Evolutionary conservation across 2,113 vertebrate species (phyloP).

Genomic region (Megalops atlanticus): DNA sequence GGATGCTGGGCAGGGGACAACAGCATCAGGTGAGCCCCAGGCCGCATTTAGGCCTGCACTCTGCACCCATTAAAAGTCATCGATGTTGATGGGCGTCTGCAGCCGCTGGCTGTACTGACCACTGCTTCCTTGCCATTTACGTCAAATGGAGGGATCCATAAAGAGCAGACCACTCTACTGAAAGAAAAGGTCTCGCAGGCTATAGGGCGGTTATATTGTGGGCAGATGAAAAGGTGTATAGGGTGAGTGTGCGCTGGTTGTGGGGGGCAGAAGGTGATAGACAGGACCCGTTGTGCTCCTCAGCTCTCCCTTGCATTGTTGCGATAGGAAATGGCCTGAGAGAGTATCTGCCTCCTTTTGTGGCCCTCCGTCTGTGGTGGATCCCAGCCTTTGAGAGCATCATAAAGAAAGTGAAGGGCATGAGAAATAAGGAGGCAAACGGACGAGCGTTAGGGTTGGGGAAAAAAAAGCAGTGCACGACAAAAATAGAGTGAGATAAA

Average conservation of each 20-base stretch:
- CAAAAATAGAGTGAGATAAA: not conserved
- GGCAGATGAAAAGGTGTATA: not conserved
- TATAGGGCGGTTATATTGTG: not conserved
- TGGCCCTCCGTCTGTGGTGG: not conserved
- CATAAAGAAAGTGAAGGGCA: slow-evolving; percentile 15
- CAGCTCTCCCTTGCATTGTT: slow-evolving; percentile 17
- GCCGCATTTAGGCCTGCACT: not conserved
- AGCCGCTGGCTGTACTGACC: not conserved
- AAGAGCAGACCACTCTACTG: not conserved
- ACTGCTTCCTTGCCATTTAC: not conserved
- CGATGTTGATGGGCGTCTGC: too few species aligned
- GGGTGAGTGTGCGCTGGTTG: not conserved
- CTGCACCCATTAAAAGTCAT: too few species aligned
- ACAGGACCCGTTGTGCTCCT: not conserved
- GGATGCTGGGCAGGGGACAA: slow-evolving; percentile 44
- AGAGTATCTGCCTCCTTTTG: not conserved
- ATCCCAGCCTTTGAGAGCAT: not conserved
- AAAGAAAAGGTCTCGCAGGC: not conserved
- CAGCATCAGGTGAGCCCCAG: slow-evolving; percentile 62
- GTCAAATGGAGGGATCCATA: not conserved
- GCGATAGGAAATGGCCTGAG: not conserved
- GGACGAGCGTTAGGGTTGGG: not conserved
- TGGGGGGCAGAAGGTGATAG: not conserved
- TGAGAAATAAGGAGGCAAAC: not conserved
- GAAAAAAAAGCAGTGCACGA: not conserved